Percentiles rank a stretch among this genome's conserved stretches.
Conservation (phyloP, 2,113 vertebrate genomes). For the Sclerurus mexicanus region DNA sequence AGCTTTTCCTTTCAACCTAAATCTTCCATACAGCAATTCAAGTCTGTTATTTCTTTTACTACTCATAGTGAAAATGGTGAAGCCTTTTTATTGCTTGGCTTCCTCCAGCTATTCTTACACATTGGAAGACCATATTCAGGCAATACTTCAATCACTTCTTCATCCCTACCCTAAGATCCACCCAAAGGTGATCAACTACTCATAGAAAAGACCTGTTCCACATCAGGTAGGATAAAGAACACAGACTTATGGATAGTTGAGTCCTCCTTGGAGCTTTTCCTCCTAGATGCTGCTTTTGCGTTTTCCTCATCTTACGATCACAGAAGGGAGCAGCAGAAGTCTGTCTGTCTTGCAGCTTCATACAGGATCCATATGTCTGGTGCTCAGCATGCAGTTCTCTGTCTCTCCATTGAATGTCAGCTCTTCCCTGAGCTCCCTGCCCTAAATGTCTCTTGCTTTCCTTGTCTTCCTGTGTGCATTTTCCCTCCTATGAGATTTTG, state of each 20-base stretch:
- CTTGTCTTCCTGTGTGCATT: neutral
- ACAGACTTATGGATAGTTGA: neutral
- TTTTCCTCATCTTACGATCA: slow-evolving; percentile 16
- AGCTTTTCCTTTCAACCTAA: neutral
- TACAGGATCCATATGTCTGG: slow-evolving; percentile 28
- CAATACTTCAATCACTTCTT: neutral
- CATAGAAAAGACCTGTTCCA: neutral
- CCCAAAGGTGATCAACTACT: neutral
- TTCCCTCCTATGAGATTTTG: neutral
- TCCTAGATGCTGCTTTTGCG: neutral
- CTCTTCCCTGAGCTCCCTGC: neutral
- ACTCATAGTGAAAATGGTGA: neutral
- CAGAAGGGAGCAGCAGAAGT: neutral
- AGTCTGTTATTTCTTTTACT: neutral
- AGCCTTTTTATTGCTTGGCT: neutral
- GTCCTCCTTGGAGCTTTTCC: neutral
- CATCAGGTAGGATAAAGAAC: neutral
- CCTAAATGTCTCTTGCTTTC: neutral
- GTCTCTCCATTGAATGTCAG: neutral
- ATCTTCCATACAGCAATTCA: neutral
- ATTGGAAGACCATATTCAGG: neutral
- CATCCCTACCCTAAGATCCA: neutral
- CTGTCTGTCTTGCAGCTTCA: slow-evolving; percentile 19
- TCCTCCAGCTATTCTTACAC: neutral
- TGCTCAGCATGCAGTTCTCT: neutral